phyloP scores from a whole-genome alignment of 2,797 vertebrate species.

The Zenarchopterus dispar region DNA sequence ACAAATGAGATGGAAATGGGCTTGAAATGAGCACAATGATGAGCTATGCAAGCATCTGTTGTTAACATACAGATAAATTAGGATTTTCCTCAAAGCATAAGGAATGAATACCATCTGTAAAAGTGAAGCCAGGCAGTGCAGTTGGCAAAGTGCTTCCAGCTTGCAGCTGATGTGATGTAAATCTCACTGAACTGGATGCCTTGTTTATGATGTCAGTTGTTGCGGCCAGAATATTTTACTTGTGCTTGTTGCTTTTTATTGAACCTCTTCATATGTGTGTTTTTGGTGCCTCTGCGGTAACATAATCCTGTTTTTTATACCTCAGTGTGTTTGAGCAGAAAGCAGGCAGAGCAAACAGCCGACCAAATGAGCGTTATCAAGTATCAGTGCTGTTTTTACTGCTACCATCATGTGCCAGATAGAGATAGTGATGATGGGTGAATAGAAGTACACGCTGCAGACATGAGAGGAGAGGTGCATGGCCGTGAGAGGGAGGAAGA shows the following conservation, averaged over 20 bases:
- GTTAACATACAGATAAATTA: slow-evolving; percentile 22
- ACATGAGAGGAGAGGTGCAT: slow-evolving; percentile 12
- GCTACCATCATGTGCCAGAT: slow-evolving; percentile 58
- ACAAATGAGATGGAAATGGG: slow-evolving; percentile 49
- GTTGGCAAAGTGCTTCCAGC: too few relatives aligned
- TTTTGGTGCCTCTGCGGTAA: slow-evolving; percentile 55
- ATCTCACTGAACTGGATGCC: slow-evolving; percentile 7
- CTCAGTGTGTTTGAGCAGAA: slow-evolving; percentile 22
- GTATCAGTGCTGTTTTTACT: slow-evolving; percentile 51
- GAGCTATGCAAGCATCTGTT: slow-evolving; percentile 23
- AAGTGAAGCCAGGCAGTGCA: neutral
- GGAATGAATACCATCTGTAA: slow-evolving; percentile 21
- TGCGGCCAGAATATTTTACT: slow-evolving; percentile 14
- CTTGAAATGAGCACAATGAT: slow-evolving; percentile 23
- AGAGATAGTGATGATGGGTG: slow-evolving; percentile 40
- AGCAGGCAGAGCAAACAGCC: slow-evolving; percentile 30
- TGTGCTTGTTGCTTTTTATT: slow-evolving; percentile 20
- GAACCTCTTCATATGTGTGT: slow-evolving; percentile 39
- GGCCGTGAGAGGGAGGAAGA: neutral
- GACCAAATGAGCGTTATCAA: slow-evolving; percentile 56
- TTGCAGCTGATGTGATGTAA: neutral
- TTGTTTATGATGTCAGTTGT: slow-evolving; percentile 14
- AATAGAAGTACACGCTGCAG: slow-evolving; percentile 21
- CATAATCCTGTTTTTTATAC: slow-evolving; percentile 59
- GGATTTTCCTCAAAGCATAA: slow-evolving; percentile 12